Percentiles rank a stretch among this genome's conserved stretches.
Conservation (phyloP, 2,888 invertebrate genomes). For the Cephonodes hylas region DNA sequence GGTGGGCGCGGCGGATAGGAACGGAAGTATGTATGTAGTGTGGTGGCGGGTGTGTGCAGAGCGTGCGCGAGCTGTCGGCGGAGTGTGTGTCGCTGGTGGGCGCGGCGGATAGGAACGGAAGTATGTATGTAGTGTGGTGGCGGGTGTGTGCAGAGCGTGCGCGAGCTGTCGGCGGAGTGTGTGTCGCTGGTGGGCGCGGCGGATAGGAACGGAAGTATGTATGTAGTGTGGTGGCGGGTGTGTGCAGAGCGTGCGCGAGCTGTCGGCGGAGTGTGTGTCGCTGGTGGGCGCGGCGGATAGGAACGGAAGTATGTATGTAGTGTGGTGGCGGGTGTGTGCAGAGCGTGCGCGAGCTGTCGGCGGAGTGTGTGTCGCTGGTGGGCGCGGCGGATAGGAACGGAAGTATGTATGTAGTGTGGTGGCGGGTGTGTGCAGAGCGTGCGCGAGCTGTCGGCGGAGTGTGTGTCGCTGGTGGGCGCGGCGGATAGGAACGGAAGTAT, state of each 20-base stretch:
- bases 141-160: not conserved
- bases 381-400: too few species aligned
- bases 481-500: too few species aligned
- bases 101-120: too few species aligned
- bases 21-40: slow-evolving; percentile 10
- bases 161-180: not conserved
- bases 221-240: slow-evolving; percentile 12
- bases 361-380: not conserved
- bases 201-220: too few species aligned
- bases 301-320: too few species aligned
- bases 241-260: not conserved
- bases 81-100: not conserved
- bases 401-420: slow-evolving; percentile 12
- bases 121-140: slow-evolving; percentile 12
- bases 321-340: slow-evolving; percentile 10
- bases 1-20: not conserved
- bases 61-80: not conserved
- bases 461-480: not conserved
- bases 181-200: not conserved
- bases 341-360: not conserved
- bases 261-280: not conserved
- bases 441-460: not conserved
- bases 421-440: not conserved
- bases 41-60: slow-evolving; percentile 8
- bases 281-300: not conserved